A percentile compares a stretch with the other conserved stretches of the same genome.
phyloP scores from a whole-genome alignment of 2,113 vertebrate species.

The Rhinolophus ferrumequinum region DNA sequence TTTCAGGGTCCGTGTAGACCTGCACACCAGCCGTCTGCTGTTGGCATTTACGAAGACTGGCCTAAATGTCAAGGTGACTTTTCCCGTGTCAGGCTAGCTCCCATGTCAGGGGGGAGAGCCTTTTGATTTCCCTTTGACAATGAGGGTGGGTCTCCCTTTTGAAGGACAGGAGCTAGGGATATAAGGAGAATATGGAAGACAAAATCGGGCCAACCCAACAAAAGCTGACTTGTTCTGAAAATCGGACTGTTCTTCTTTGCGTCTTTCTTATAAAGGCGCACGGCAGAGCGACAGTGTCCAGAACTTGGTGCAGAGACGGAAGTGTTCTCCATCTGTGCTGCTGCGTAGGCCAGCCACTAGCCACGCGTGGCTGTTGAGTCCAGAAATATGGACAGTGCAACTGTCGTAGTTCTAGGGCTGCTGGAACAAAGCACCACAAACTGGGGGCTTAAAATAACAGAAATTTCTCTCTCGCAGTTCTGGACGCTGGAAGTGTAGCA shows the following conservation, averaged over 20 bases:
- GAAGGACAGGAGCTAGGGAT: background rate
- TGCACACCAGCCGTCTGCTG: background rate
- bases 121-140: background rate
- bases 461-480: too few species aligned
- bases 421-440: too few species aligned
- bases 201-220: background rate
- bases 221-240: background rate
- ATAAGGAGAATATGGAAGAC: background rate
- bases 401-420: background rate
- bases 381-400: accelerated
- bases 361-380: accelerated
- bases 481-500: background rate
- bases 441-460: background rate
- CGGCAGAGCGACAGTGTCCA: accelerated
- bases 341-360: accelerated
- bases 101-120: background rate
- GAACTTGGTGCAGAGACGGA: accelerated
- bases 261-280: background rate
- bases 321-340: accelerated
- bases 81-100: background rate
- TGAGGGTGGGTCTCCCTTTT: background rate
- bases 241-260: background rate
- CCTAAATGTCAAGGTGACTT: background rate
- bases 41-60: accelerated
- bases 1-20: background rate